Evolutionary conservation across 1,140 invertebrate genomes (phyloP).

Genomic region (Drosophila carrolli): DNA sequence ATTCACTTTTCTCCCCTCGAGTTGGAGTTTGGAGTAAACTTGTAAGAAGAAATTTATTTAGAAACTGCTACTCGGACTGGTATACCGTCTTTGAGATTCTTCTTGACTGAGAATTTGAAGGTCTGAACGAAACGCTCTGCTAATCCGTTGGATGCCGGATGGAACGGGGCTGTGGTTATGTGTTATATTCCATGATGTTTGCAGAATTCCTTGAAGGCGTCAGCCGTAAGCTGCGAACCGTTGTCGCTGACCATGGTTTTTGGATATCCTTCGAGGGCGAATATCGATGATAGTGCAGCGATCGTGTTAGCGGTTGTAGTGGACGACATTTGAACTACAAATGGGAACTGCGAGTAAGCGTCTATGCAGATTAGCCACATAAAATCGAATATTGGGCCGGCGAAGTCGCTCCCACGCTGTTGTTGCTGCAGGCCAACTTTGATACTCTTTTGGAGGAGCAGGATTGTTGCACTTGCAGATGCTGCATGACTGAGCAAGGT

Average conservation of each 20-base stretch:
- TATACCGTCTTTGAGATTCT: background rate
- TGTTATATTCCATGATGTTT: slow-evolving; percentile 6
- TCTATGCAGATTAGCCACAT: slow-evolving; percentile 1
- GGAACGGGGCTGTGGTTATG: slow-evolving; percentile 41
- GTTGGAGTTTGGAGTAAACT: background rate
- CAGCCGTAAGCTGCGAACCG: slow-evolving; percentile 32
- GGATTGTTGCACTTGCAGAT: slow-evolving; percentile 12
- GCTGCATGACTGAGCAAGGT: slow-evolving; percentile 1
- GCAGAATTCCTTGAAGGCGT: slow-evolving; percentile 27
- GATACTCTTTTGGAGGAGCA: slow-evolving; percentile 10
- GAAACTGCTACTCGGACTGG: background rate
- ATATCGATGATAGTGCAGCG: slow-evolving; percentile 14
- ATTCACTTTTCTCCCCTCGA: background rate
- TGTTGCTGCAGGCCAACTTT: slow-evolving; percentile 17
- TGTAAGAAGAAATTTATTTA: background rate
- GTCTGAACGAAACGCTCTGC: slow-evolving; percentile 58
- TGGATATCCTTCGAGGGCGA: slow-evolving; percentile 49
- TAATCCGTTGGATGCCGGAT: slow-evolving; percentile 71
- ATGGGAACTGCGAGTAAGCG: no score
- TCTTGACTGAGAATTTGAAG: background rate
- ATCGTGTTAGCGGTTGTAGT: no score
- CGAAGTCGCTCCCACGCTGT: slow-evolving; percentile 27
- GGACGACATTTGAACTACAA: no score
- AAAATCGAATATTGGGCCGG: background rate
- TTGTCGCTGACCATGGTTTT: slow-evolving; percentile 66